phyloP scores from a whole-genome alignment of 2,113 vertebrate species.

The Phalacrocorax aristotelis region DNA sequence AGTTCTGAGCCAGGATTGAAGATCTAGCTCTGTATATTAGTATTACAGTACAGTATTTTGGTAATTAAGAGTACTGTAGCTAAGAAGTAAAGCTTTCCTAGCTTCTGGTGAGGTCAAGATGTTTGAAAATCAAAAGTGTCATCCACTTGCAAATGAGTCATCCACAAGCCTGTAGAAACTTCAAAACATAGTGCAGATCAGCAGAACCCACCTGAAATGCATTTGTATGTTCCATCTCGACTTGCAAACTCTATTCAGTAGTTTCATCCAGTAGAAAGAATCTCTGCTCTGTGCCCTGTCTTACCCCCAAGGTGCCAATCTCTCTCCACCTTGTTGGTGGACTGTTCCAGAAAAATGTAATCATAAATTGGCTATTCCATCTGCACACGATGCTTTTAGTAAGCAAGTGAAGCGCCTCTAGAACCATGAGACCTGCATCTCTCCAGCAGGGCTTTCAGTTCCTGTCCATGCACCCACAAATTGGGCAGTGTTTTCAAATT shows the following conservation, averaged over 20 bases:
- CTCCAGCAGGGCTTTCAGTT: neutral
- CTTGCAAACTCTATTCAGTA: no score
- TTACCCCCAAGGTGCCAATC: rapidly evolving
- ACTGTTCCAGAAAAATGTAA: neutral
- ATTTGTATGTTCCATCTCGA: neutral
- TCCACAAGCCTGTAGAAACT: neutral
- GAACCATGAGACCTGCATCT: neutral
- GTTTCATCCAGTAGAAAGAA: neutral
- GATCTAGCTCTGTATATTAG: neutral
- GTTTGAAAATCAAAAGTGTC: neutral
- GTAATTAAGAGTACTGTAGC: neutral
- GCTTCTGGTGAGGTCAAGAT: neutral
- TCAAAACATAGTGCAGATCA: neutral
- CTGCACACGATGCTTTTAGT: neutral
- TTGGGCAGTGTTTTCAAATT: neutral
- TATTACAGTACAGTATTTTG: neutral
- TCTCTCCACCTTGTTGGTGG: neutral
- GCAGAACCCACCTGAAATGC: neutral
- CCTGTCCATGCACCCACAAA: rapidly evolving
- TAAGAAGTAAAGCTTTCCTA: neutral
- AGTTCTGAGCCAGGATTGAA: neutral
- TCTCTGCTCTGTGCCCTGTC: neutral
- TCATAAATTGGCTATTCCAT: neutral
- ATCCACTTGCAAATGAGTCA: neutral
- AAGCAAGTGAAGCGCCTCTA: rapidly evolving